Evolutionary conservation across 2,113 vertebrate species (phyloP).

Genomic region (Sturnira hondurensis): DNA sequence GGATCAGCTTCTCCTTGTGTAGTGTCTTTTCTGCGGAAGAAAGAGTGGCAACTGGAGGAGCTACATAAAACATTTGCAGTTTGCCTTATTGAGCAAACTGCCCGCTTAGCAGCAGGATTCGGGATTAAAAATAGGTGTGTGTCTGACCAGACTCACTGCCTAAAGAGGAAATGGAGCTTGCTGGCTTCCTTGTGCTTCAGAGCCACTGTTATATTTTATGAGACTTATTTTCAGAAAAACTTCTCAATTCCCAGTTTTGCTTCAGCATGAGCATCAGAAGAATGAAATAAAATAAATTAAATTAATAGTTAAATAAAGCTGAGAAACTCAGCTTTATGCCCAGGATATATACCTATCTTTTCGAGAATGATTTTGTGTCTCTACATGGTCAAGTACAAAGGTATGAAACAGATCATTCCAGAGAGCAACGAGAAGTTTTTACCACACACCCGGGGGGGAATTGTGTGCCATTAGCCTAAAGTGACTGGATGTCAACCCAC

Average conservation of each 20-base stretch:
- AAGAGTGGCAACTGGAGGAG: background rate
- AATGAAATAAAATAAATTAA: background rate
- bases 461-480: background rate
- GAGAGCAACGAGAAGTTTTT: background rate
- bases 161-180: background rate
- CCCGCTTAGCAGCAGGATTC: background rate
- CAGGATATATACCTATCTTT: background rate
- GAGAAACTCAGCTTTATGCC: background rate
- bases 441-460: background rate
- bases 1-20: constrained; percentile 49
- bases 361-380: background rate
- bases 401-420: background rate
- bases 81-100: constrained; percentile 31
- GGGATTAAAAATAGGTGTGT: constrained; percentile 27
- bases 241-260: background rate
- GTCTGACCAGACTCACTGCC: background rate
- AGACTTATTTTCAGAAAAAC: background rate
- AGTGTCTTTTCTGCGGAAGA: constrained; percentile 34
- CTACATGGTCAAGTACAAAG: background rate
- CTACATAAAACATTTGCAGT: constrained; percentile 37
- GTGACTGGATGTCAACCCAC: background rate
- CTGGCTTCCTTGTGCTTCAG: background rate
- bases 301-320: background rate
- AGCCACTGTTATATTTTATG: background rate
- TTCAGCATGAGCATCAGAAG: background rate